Percentiles rank a stretch among this genome's conserved stretches.
These are phyloP conservation scores for Alaudala cheleensis DNA, from an alignment of 2,113 vertebrate genomes.

Conservation along the genomic window DNA sequence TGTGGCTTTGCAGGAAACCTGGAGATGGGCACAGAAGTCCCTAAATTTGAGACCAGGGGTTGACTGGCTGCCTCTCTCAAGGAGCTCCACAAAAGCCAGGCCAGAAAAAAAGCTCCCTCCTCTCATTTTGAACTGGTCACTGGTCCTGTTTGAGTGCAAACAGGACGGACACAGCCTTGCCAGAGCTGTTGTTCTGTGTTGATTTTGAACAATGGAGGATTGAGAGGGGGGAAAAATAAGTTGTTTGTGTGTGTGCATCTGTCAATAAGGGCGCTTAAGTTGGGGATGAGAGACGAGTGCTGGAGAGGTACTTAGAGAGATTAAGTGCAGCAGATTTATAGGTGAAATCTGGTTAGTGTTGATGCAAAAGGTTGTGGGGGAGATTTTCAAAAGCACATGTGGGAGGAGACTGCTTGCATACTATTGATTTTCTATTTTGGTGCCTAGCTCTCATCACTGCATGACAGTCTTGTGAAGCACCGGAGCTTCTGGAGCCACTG, in stretches of 20 bases:
- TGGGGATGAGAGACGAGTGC: neutral
- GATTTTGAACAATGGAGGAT: neutral
- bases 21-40: neutral
- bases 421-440: slow-evolving; percentile 37
- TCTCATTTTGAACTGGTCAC: neutral
- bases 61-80: neutral
- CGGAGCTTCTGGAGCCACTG: neutral
- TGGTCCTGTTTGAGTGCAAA: neutral
- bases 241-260: slow-evolving; percentile 42
- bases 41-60: neutral
- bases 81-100: neutral
- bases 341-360: slow-evolving; percentile 60
- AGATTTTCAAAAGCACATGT: slow-evolving; percentile 28
- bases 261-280: slow-evolving; percentile 42
- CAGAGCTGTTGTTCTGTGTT: neutral
- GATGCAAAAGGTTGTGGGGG: slow-evolving; percentile 36
- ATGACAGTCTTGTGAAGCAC: neutral
- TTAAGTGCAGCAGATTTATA: slow-evolving; percentile 57
- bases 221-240: neutral
- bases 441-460: neutral
- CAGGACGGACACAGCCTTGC: neutral
- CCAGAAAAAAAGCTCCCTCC: neutral
- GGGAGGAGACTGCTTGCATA: slow-evolving; percentile 18
- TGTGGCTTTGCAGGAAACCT: neutral
- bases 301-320: slow-evolving; percentile 32